phyloP scores from a whole-genome alignment of 2,888 invertebrate species.

The Cheilosia impressa region DNA sequence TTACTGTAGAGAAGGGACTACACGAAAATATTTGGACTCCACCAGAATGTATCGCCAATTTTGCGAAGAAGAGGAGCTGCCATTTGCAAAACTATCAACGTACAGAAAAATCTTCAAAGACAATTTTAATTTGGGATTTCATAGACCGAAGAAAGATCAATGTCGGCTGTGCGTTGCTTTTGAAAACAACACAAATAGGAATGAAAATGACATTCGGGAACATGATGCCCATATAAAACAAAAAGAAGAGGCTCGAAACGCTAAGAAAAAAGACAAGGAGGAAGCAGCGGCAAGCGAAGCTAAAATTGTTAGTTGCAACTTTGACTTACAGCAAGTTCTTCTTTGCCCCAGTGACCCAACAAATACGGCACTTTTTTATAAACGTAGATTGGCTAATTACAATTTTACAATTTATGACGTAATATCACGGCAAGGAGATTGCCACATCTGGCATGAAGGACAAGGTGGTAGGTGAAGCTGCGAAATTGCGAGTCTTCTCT shows the following conservation, averaged over 20 bases:
- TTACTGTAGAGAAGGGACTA: conserved; percentile 37
- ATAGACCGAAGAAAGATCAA: conserved; percentile 24
- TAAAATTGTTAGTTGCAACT: conserved; percentile 25
- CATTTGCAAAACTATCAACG: conserved; percentile 7
- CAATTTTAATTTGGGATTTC: conserved; percentile 8
- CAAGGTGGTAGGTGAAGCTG: conserved; percentile 13
- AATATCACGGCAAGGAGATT: conserved; percentile 9
- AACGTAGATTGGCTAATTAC: neutral
- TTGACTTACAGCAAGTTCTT: conserved; percentile 17
- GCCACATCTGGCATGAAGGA: conserved; percentile 15
- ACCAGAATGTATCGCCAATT: conserved; percentile 17
- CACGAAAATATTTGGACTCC: conserved; percentile 26
- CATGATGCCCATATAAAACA: conserved; percentile 15
- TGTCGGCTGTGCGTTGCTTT: conserved; percentile 22
- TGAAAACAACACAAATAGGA: conserved; percentile 1
- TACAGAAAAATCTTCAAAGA: conserved; percentile 8
- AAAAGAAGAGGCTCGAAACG: conserved; percentile 10
- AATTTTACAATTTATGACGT: conserved; percentile 17
- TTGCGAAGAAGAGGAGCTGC: conserved; percentile 9
- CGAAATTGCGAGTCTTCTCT: conserved; percentile 6
- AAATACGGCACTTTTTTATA: conserved; percentile 7
- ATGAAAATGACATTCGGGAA: conserved; percentile 10
- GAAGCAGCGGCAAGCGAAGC: neutral
- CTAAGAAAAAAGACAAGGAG: neutral
- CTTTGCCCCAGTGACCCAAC: neutral